Evolutionary conservation across 1,140 invertebrate genomes (phyloP).

Genomic region (Rhagoletis pomonella): DNA sequence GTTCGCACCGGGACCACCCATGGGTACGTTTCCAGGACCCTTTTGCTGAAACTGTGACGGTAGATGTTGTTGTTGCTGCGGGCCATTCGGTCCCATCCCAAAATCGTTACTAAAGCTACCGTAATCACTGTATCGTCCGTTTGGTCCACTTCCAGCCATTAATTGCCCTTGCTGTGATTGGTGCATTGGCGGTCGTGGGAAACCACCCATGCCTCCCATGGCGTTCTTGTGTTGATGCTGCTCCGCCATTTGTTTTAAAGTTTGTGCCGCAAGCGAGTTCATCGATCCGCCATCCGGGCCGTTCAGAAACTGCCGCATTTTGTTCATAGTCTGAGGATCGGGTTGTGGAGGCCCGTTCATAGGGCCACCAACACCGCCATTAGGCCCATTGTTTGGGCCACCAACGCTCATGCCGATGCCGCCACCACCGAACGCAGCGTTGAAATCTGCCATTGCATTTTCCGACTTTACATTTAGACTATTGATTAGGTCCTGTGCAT

Average conservation of each 20-base stretch:
- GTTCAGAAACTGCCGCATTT: constrained; percentile 71
- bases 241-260: constrained; percentile 96
- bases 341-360: constrained; percentile 49
- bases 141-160: constrained; percentile 62
- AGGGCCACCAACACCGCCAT: constrained; percentile 52
- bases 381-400: constrained; percentile 62
- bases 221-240: constrained; percentile 93
- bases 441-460: constrained; percentile 62
- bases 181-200: constrained; percentile 70
- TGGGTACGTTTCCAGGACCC: constrained; percentile 60
- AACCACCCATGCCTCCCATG: constrained; percentile 76
- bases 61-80: constrained; percentile 69
- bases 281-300: constrained; percentile 69
- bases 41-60: constrained; percentile 73
- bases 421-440: constrained; percentile 58
- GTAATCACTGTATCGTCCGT: constrained; percentile 69
- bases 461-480: constrained; percentile 71
- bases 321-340: constrained; percentile 63
- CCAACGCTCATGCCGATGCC: constrained; percentile 61
- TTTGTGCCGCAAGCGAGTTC: constrained; percentile 90
- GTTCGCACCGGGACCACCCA: constrained; percentile 59
- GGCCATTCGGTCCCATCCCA: constrained; percentile 59
- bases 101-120: constrained; percentile 67
- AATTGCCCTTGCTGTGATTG: constrained; percentile 64
- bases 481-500: constrained; percentile 72